Evolutionary conservation across 2,113 vertebrate genomes (phyloP).

Genomic region (Coregonus clupeaformis): DNA sequence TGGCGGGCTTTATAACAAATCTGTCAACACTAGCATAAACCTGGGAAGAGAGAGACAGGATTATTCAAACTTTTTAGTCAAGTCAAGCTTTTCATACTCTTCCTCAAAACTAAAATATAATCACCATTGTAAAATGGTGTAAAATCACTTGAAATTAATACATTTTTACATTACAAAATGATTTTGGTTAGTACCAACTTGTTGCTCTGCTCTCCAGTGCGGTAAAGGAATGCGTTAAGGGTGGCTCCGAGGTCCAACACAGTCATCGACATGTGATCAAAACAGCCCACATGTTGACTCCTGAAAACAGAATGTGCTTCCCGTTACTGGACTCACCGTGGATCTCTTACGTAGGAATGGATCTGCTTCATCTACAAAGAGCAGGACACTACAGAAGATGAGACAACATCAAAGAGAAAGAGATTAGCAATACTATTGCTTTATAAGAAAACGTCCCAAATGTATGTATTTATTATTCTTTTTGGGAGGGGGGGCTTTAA

Average conservation of each 20-base stretch:
- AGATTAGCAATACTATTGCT: not conserved
- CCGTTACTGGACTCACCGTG: slow-evolving; percentile 76
- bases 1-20: slow-evolving; percentile 90
- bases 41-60: slow-evolving; percentile 58
- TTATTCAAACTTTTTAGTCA: slow-evolving; percentile 38
- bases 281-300: not conserved
- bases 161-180: too few species aligned
- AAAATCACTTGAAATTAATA: not conserved
- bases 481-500: too few species aligned
- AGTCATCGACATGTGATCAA: not conserved
- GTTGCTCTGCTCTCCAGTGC: slow-evolving; percentile 94
- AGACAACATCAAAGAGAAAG: not conserved
- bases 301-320: not conserved
- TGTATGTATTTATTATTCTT: not conserved
- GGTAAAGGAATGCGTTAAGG: slow-evolving; percentile 94
- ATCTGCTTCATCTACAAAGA: slow-evolving; percentile 96
- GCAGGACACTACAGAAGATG: slow-evolving; percentile 79
- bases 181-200: slow-evolving; percentile 35
- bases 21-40: slow-evolving; percentile 97
- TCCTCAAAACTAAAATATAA: too few species aligned
- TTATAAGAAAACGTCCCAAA: too few species aligned
- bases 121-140: not conserved
- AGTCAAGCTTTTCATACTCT: slow-evolving; percentile 37
- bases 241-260: slow-evolving; percentile 87
- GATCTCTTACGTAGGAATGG: slow-evolving; percentile 94